Percentiles rank a stretch among this genome's conserved stretches.
Evolutionary conservation across 2,113 vertebrate genomes (phyloP).

Genomic region (Machaerirhynchus nigripectus): DNA sequence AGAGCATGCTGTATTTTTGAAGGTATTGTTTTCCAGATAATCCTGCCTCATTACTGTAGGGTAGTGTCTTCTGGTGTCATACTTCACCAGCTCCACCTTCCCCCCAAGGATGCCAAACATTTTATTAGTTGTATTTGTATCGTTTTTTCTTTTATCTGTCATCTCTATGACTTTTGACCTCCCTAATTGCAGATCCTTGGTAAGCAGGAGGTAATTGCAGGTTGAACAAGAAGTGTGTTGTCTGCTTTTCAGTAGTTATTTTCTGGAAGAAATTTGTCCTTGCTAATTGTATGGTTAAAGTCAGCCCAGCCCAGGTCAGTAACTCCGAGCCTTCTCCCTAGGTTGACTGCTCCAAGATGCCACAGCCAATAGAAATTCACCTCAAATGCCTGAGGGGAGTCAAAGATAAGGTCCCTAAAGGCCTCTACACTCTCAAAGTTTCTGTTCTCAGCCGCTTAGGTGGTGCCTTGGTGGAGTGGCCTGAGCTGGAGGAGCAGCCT

Average conservation of each 20-base stretch:
- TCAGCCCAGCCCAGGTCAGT: slow-evolving; percentile 53
- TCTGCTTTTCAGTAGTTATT: background rate
- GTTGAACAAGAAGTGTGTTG: slow-evolving; percentile 50
- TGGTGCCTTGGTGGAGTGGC: slow-evolving; percentile 63
- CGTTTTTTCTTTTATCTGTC: background rate
- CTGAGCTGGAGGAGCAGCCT: slow-evolving; percentile 46
- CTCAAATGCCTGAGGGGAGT: slow-evolving; percentile 83
- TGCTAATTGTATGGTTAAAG: slow-evolving; percentile 46
- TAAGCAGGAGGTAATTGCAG: slow-evolving; percentile 64
- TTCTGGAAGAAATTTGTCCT: slow-evolving; percentile 32
- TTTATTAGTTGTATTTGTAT: slow-evolving; percentile 13
- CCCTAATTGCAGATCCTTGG: slow-evolving; percentile 30
- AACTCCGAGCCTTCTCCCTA: slow-evolving; percentile 65
- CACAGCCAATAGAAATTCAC: slow-evolving; percentile 76
- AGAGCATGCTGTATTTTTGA: background rate
- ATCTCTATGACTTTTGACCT: slow-evolving; percentile 62
- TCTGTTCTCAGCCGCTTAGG: slow-evolving; percentile 78
- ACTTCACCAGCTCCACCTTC: slow-evolving; percentile 49
- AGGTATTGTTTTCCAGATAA: slow-evolving; percentile 50
- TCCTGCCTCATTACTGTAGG: slow-evolving; percentile 39
- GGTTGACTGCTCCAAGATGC: slow-evolving; percentile 58
- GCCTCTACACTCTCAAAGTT: slow-evolving; percentile 79
- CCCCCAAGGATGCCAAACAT: background rate
- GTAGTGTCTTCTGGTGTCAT: slow-evolving; percentile 51
- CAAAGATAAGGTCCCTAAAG: slow-evolving; percentile 86